Conservation (phyloP, 2,888 invertebrate genomes). For the Tortricodes alternella region DNA sequence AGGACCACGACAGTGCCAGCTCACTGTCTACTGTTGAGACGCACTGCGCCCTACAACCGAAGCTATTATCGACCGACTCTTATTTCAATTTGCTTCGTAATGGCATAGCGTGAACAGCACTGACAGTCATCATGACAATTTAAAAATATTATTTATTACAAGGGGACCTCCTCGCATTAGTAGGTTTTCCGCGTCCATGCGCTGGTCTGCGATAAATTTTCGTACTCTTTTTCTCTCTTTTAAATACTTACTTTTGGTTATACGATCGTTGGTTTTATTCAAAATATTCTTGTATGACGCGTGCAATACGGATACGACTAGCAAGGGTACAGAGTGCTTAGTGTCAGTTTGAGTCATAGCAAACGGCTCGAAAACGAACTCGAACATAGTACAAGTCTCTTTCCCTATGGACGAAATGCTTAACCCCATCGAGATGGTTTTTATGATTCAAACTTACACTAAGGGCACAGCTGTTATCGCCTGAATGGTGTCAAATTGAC, state of each 20-base stretch:
- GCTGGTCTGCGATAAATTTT: not conserved
- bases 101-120: conserved; percentile 13
- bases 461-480: not conserved
- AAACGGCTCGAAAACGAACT: too few relatives aligned
- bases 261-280: too few relatives aligned
- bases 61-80: conserved; percentile 27
- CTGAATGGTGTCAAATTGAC: conserved; percentile 12
- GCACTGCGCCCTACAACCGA: conserved; percentile 21
- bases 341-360: too few relatives aligned
- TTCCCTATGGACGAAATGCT: too few relatives aligned
- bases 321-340: too few relatives aligned
- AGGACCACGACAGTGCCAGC: not conserved
- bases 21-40: not conserved
- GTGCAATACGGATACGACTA: too few relatives aligned
- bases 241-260: too few relatives aligned
- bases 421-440: too few relatives aligned
- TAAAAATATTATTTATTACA: conserved; percentile 16
- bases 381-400: too few relatives aligned
- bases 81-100: conserved; percentile 25
- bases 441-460: not conserved
- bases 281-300: too few relatives aligned
- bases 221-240: too few relatives aligned
- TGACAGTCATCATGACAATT: conserved; percentile 25
- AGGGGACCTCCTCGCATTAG: conserved; percentile 11
- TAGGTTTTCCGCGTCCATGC: not conserved